phyloP scores from a whole-genome alignment of 2,797 vertebrate species.

The Bovichtus diacanthus region DNA sequence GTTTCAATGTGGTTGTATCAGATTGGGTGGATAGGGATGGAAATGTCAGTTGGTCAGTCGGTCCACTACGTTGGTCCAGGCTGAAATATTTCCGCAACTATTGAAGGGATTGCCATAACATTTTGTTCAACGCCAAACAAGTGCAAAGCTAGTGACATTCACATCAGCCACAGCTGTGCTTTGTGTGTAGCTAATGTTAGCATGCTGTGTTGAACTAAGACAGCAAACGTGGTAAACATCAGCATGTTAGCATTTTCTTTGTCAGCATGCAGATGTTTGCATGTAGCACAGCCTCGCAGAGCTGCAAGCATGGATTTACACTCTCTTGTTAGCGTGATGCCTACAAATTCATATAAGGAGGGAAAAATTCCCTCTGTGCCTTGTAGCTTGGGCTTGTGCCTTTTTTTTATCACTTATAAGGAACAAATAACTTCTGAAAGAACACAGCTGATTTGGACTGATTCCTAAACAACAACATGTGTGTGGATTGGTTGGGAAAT shows the following conservation, averaged over 20 bases:
- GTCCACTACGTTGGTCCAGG: neutral
- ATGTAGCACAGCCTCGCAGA: neutral
- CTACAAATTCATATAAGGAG: neutral
- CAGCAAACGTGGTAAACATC: neutral
- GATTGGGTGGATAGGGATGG: neutral
- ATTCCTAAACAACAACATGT: neutral
- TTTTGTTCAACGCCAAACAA: neutral
- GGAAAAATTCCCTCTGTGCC: neutral
- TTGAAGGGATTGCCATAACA: neutral
- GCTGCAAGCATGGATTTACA: neutral
- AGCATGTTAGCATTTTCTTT: neutral
- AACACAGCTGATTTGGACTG: neutral
- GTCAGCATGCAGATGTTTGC: neutral
- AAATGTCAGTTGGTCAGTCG: neutral
- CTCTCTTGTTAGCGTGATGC: neutral
- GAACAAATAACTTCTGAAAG: neutral
- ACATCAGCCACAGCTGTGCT: neutral
- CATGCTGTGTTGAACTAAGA: neutral
- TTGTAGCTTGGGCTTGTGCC: no score
- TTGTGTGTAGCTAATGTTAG: neutral
- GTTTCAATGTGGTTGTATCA: slow-evolving; percentile 5
- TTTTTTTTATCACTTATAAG: neutral
- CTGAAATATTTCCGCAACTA: neutral
- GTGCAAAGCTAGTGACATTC: no score
- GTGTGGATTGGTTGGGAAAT: neutral